A percentile compares a stretch with the other conserved stretches of the same genome.
These are phyloP conservation scores for Tipula unca DNA, from an alignment of 2,888 invertebrate species.

Conservation along the genomic window DNA sequence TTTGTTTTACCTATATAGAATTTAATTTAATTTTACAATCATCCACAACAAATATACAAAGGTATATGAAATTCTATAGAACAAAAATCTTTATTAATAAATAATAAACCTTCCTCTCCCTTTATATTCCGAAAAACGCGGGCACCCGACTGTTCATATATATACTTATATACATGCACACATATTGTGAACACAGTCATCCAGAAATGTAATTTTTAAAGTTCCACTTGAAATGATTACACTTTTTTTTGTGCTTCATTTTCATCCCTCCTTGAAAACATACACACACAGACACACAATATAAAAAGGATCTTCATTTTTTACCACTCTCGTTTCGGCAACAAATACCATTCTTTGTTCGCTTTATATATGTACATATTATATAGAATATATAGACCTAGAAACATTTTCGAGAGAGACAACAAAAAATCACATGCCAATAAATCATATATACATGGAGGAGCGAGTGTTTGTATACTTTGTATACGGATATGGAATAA, in stretches of 20 bases:
- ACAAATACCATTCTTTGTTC: neutral
- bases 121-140: neutral
- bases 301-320: neutral
- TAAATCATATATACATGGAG: no score
- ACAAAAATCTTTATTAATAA: neutral
- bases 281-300: neutral
- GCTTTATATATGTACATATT: neutral
- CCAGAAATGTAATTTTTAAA: conserved; percentile 8
- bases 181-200: neutral
- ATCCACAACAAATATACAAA: neutral
- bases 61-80: neutral
- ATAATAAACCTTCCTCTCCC: neutral
- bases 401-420: neutral
- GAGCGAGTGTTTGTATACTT: neutral
- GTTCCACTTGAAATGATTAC: neutral
- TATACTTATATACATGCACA: neutral
- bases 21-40: neutral
- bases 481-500: neutral
- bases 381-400: no score
- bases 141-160: neutral
- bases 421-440: neutral
- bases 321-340: neutral
- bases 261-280: neutral
- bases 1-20: neutral
- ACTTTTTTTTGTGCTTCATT: neutral